Conservation (phyloP, 2,888 invertebrate species). For the Eretmocerus hayati region DNA sequence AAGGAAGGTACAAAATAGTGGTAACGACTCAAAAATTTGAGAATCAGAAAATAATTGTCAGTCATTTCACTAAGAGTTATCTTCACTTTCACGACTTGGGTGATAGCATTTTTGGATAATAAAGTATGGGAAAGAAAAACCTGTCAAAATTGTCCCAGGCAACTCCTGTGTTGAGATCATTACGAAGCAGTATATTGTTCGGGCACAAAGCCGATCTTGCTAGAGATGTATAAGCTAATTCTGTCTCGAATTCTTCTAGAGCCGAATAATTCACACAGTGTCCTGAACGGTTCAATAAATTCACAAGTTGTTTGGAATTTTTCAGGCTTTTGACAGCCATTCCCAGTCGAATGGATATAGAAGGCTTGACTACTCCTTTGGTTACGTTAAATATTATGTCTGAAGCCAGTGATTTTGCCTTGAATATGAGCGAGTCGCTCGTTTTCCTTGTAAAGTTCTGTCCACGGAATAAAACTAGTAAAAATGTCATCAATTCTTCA, state of each 20-base stretch:
- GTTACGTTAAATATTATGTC: not conserved
- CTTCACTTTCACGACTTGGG: too few species aligned
- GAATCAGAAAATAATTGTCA: too few species aligned
- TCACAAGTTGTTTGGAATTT: not conserved
- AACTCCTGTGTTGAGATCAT: not conserved
- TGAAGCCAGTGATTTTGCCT: not conserved
- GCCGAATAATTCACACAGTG: not conserved
- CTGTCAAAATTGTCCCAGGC: not conserved
- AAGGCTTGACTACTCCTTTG: not conserved
- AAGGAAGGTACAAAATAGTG: too few species aligned
- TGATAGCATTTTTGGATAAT: too few species aligned
- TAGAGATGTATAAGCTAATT: not conserved
- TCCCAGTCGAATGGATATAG: not conserved
- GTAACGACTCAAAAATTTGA: too few species aligned
- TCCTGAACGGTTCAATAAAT: not conserved
- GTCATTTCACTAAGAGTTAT: too few species aligned
- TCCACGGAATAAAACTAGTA: not conserved
- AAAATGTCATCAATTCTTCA: not conserved
- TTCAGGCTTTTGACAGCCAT: not conserved
- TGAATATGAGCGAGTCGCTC: not conserved
- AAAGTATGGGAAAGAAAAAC: too few species aligned
- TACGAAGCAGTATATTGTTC: not conserved
- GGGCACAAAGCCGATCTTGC: not conserved
- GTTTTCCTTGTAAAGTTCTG: not conserved
- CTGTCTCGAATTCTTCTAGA: not conserved